Base-by-base conservation (phyloP, 2,888 invertebrate species). In the Carabus problematicus region DNA sequence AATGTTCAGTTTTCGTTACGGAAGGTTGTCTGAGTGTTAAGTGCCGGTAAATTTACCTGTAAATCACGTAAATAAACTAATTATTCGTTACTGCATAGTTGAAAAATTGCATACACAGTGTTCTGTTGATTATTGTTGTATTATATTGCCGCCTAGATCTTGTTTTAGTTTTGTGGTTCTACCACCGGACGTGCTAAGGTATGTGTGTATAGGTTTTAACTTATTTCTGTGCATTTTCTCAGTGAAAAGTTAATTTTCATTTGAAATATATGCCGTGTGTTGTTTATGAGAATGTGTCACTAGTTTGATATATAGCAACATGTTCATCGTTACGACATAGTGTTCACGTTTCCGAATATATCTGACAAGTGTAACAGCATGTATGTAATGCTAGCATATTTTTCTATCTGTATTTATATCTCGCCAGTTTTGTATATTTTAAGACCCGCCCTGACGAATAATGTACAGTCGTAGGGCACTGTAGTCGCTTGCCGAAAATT, bases 381-480 rank as follows among this genome's bases (percentile, higher is more conserved):
- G 16, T 56, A 40, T 56, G 40, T 19, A n/a, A 18, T 18, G 12
- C 16, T 47, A 40, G n/a, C n/a, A 41, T 60, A 49, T 16, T 52
- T 60, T 67, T 54, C 18, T 52, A 60, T 60, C 67, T 67, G 52
- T 67, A 41, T 52, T 60, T 60, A 66, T 66, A 67, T 67, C 60
- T 67, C 8, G 14, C 49, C 41, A 42, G 12, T 67, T 67, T 60
- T 18, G 67, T 67, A 29, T 67, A 67, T 67, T 67, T 67, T 67
- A 67, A 67, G 67, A 67, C 18, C 60, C 67, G 67, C 67, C 67
- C 67, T 67, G 49, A 14, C 52, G 12, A 52, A 7, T 52, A 12
- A 18, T 39, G 12, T 12, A 39, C 18, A 47, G 47, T 58, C 64
- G 66, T 67, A 60, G 67, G 67, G 67, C 60, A 67, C 14, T 64